Base-by-base conservation (phyloP, 2,113 vertebrate species). In the Falco punctatus region DNA sequence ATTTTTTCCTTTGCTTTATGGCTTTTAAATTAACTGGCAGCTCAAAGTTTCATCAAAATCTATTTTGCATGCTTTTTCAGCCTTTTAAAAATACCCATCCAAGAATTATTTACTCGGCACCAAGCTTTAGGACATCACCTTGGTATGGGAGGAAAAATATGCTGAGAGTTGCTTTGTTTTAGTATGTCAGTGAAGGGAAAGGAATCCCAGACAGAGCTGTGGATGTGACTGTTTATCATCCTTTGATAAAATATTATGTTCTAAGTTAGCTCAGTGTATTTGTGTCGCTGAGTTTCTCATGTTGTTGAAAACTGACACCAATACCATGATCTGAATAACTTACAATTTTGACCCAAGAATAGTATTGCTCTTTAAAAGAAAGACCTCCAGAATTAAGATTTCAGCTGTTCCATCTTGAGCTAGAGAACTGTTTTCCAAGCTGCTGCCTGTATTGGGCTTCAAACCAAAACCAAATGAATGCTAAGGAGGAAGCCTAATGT, bases 11-110 rank as follows among this genome's bases (percentile, higher is more conserved):
- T 59, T 21, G 6, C 48, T 72, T 70, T 11, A 82, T 71, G 48
- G 57, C 46, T 93, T 87, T 81, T 82, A 67, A 94, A 77, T 61
- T 40, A 90, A 32, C 44, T 40, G 40, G 24, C 83, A 94, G 58
- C 48, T 86, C 81, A 57, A 54, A 48, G 59, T 92, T 97, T 83
- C 67, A 71, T 71, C 48, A 77, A 52, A 66, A 88, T 48, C 54
- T 55, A 59, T 62, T 96, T 88, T 90, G 32, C 88, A 58, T 81
- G 44, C 62, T 59, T 79, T 91, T 93, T 95, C 71, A 92, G 48
- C 35, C 75, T 90, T 44, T 27, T 57, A 84, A 84, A 81, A 70
- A 65, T 48, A 6, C 18, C 40, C 49, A 40, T 61, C 48, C 16
- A 44, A 61, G 58, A 74, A 54, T 52, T 72, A 72, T 55, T 69